Percentiles rank a stretch among this genome's conserved stretches.
phyloP scores from a whole-genome alignment of 2,797 vertebrate genomes.

The Gallinago solitaria region DNA sequence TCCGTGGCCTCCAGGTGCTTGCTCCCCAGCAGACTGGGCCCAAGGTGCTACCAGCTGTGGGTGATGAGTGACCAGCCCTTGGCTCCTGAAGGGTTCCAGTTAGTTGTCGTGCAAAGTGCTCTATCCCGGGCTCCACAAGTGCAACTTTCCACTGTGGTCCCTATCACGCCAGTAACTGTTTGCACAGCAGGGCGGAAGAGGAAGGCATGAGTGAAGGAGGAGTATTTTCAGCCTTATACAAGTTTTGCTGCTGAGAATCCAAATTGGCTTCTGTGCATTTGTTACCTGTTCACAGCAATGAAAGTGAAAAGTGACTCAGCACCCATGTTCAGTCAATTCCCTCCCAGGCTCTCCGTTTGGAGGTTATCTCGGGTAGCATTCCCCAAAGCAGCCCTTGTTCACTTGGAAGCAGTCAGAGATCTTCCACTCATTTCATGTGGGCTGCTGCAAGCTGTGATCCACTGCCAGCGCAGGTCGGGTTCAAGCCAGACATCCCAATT shows the following conservation, averaged over 20 bases:
- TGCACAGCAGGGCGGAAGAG: background rate
- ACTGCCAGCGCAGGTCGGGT: background rate
- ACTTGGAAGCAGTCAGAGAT: background rate
- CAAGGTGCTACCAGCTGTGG: background rate
- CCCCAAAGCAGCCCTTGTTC: background rate
- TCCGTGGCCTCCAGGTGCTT: background rate
- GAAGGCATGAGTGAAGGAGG: background rate
- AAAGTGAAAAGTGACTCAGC: conserved; percentile 2
- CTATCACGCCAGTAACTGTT: background rate
- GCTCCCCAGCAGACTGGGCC: accelerated
- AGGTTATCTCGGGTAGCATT: background rate
- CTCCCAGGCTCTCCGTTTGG: background rate
- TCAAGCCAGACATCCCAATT: background rate
- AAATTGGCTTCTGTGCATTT: background rate
- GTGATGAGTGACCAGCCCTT: background rate
- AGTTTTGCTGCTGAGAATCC: background rate
- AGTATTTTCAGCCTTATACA: background rate
- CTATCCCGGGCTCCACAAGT: background rate
- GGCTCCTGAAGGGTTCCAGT: background rate
- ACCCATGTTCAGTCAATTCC: background rate
- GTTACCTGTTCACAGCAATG: background rate
- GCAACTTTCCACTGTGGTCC: background rate
- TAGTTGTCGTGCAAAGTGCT: background rate
- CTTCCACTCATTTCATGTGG: background rate
- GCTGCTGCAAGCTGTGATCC: background rate